Percentiles rank a stretch among this genome's conserved stretches.
Evolutionary conservation across 2,797 vertebrate species (phyloP).

Genomic region (Tokudaia muenninki): DNA sequence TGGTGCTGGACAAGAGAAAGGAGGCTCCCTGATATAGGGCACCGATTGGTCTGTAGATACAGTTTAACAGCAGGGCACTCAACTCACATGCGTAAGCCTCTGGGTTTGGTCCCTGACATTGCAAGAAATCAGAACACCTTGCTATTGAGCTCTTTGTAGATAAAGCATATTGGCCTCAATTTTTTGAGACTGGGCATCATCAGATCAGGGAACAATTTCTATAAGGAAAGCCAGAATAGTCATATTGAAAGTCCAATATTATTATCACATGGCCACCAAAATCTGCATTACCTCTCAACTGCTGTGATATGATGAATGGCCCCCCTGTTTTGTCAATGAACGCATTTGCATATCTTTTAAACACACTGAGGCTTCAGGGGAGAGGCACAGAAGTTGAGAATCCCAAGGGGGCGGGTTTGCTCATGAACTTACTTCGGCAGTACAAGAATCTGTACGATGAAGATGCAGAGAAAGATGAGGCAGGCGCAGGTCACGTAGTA

Average conservation of each 20-base stretch:
- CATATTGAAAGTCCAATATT: background rate
- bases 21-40: background rate
- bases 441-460: constrained; percentile 96
- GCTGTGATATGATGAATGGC: rapidly evolving
- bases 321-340: too few relatives aligned
- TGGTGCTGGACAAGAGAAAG: background rate
- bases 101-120: background rate
- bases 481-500: constrained; percentile 97
- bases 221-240: background rate
- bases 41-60: background rate
- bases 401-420: rapidly evolving
- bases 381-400: rapidly evolving
- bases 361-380: rapidly evolving
- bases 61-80: background rate
- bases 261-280: background rate
- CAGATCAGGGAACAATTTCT: background rate
- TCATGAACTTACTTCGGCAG: constrained; percentile 93
- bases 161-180: background rate
- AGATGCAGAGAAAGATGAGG: constrained; percentile 97
- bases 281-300: rapidly evolving
- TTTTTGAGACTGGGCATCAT: background rate
- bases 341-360: rapidly evolving
- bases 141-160: background rate
- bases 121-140: background rate
- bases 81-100: too few relatives aligned